Conservation (phyloP, 2,113 vertebrate genomes). For the Grallaria varia region DNA sequence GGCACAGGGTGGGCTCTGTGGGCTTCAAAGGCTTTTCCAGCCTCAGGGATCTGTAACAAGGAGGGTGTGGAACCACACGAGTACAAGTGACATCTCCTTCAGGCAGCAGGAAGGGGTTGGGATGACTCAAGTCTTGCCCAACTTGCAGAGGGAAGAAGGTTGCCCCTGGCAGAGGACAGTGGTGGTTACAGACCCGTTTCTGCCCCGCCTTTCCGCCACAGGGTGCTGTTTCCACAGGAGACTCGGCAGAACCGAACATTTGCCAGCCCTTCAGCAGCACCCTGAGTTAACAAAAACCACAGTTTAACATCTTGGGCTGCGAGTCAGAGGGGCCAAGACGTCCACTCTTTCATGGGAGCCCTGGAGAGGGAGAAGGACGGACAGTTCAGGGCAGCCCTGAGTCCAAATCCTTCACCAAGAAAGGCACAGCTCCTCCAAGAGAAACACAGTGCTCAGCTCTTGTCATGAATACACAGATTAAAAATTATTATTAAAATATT, state of each 20-base stretch:
- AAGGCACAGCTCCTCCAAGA: not conserved
- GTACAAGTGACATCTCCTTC: not conserved
- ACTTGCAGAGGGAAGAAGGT: not conserved
- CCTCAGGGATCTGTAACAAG: not conserved
- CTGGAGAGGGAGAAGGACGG: not conserved
- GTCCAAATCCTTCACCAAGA: not conserved
- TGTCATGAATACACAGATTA: rapidly evolving
- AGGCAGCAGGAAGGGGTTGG: not conserved
- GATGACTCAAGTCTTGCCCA: not conserved
- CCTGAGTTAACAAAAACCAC: not conserved
- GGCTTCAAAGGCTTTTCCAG: not conserved
- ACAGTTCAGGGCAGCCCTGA: rapidly evolving
- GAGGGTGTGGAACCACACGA: not conserved
- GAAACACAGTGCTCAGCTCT: rapidly evolving
- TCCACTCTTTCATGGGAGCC: not conserved
- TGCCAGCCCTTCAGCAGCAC: not conserved
- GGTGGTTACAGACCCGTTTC: not conserved
- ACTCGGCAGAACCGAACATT: not conserved
- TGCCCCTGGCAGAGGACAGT: not conserved
- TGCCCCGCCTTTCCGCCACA: not conserved
- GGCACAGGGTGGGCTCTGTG: not conserved
- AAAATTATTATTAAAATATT: not conserved
- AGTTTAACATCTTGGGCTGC: rapidly evolving
- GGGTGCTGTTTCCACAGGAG: not conserved
- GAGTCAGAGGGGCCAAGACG: not conserved